Percentiles rank a stretch among this genome's conserved stretches.
Evolutionary conservation across 2,888 invertebrate genomes (phyloP).

Genomic region (Malthinus flaveolus): DNA sequence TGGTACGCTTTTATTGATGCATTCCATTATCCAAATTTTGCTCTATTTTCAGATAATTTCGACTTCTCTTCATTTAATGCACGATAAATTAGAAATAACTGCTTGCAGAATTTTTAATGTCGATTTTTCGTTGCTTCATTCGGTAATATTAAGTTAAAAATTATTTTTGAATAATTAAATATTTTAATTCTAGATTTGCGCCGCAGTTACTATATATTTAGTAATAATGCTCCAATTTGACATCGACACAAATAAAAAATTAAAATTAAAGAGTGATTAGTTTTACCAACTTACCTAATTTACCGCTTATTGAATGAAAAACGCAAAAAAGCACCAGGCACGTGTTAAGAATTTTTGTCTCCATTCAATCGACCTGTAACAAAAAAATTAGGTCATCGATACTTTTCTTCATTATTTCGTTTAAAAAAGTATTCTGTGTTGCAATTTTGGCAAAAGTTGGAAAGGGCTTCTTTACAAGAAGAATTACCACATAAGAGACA

Average conservation of each 20-base stretch:
- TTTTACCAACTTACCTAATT: slow-evolving; percentile 26
- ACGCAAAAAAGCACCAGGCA: slow-evolving; percentile 25
- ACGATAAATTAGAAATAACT: slow-evolving; percentile 36
- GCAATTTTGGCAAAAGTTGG: no score
- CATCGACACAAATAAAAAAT: slow-evolving; percentile 9
- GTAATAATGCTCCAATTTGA: slow-evolving; percentile 39
- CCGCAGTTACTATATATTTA: slow-evolving; percentile 36
- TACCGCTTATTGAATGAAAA: slow-evolving; percentile 15
- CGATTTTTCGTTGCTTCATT: slow-evolving; percentile 37
- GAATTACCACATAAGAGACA: no score
- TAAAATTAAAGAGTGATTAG: background rate
- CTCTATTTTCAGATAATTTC: slow-evolving; percentile 30
- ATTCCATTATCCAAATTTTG: background rate
- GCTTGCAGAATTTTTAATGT: slow-evolving; percentile 38
- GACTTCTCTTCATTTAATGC: slow-evolving; percentile 32
- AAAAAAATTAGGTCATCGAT: slow-evolving; percentile 2
- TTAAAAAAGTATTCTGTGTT: no score
- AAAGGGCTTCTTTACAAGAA: no score
- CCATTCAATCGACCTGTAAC: slow-evolving; percentile 32
- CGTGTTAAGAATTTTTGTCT: slow-evolving; percentile 22
- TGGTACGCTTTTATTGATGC: slow-evolving; percentile 18
- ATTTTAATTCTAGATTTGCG: slow-evolving; percentile 32
- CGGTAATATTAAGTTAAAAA: slow-evolving; percentile 27
- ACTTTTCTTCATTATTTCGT: background rate
- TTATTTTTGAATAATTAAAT: background rate